phyloP scores from a whole-genome alignment of 2,797 vertebrate genomes.

The Crypturellus tataupa region DNA sequence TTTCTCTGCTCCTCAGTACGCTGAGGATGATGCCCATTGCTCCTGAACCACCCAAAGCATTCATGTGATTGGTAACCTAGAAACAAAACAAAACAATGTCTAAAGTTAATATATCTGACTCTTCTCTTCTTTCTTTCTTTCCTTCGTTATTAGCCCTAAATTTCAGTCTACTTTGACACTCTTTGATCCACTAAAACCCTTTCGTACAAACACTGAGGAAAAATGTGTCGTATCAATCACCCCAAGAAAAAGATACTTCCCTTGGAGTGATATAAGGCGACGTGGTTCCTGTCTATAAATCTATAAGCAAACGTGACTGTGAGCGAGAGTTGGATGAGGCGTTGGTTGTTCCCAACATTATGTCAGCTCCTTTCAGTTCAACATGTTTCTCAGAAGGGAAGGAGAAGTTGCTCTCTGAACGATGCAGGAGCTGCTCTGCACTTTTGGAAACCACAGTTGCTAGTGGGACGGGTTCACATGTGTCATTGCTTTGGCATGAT shows the following conservation, averaged over 20 bases:
- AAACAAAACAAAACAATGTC: not conserved
- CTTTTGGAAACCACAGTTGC: not conserved
- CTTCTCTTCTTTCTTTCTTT: not conserved
- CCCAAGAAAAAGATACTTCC: not conserved
- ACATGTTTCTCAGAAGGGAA: not conserved
- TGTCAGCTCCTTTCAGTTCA: not conserved
- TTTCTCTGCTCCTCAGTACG: not conserved
- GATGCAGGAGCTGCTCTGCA: not conserved
- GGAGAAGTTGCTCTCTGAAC: not conserved
- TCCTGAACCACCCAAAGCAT: not conserved
- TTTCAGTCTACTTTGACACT: not conserved
- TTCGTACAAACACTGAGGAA: not conserved
- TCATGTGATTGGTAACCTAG: not conserved
- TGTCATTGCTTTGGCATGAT: not conserved
- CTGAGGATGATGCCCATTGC: not conserved
- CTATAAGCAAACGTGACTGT: not conserved
- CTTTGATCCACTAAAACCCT: not conserved
- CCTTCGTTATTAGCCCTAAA: not conserved
- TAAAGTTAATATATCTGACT: not conserved
- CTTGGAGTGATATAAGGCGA: not conserved
- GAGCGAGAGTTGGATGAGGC: not conserved
- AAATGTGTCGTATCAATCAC: not conserved
- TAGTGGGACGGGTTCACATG: not conserved
- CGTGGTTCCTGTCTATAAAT: not conserved
- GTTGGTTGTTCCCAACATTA: not conserved